Conservation (phyloP, 2,113 vertebrate genomes). For the Petaurus breviceps region DNA sequence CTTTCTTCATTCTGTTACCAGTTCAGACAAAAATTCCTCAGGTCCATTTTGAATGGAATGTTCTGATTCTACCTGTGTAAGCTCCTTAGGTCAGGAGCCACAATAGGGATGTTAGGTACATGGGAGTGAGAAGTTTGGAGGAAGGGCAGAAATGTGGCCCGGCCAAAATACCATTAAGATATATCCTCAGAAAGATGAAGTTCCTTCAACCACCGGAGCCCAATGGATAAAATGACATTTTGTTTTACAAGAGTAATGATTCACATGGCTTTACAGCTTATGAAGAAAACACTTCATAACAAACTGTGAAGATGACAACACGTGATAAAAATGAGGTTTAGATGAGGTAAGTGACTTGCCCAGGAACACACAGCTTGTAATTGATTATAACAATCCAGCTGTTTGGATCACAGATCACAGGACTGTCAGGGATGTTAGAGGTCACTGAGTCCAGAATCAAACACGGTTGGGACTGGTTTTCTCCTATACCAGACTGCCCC, state of each 20-base stretch:
- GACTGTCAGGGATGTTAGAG: not conserved
- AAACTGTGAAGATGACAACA: not conserved
- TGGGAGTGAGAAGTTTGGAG: not conserved
- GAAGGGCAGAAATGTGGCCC: not conserved
- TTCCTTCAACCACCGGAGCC: not conserved
- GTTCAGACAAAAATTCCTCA: not conserved
- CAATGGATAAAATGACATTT: slow-evolving; percentile 8
- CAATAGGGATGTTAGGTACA: not conserved
- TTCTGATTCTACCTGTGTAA: not conserved
- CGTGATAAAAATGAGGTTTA: not conserved
- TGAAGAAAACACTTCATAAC: not conserved
- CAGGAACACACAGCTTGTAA: not conserved
- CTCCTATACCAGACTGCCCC: not conserved
- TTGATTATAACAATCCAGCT: not conserved
- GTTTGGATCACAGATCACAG: not conserved
- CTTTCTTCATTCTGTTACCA: not conserved
- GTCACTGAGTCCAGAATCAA: not conserved
- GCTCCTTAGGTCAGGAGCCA: not conserved
- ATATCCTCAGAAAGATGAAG: not conserved
- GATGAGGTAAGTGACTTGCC: not conserved
- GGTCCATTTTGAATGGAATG: not conserved
- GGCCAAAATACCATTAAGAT: slow-evolving; percentile 11
- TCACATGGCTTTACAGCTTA: not conserved
- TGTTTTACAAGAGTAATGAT: slow-evolving; percentile 26
- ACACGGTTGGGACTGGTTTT: not conserved